Percentiles rank a stretch among this genome's conserved stretches.
Evolutionary conservation across 1,140 invertebrate genomes (phyloP).

Genomic region (Wasmannia auropunctata): DNA sequence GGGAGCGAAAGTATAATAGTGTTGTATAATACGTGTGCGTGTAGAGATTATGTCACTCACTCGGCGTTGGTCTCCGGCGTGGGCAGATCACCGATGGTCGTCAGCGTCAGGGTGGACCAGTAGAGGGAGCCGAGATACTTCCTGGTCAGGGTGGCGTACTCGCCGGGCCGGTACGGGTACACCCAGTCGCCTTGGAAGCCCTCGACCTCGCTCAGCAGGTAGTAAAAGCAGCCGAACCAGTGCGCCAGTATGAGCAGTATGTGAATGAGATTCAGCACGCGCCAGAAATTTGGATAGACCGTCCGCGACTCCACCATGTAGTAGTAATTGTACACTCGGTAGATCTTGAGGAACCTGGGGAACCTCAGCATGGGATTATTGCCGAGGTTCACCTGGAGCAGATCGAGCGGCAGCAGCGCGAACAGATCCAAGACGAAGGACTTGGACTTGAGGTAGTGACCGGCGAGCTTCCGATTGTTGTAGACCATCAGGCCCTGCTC

Average conservation of each 20-base stretch:
- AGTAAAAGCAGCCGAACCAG: constrained; percentile 99
- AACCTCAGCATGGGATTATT: constrained; percentile 93
- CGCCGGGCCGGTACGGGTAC: constrained; percentile 94
- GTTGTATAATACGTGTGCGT: constrained; percentile 12
- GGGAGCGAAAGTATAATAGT: constrained; percentile 8
- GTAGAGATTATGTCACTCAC: constrained; percentile 89
- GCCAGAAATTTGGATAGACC: constrained; percentile 97
- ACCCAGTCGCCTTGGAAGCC: constrained; percentile 96
- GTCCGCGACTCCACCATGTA: constrained; percentile 98
- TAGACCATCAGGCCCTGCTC: constrained; percentile 98
- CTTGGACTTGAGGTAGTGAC: constrained; percentile 94
- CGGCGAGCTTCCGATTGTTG: constrained; percentile 94
- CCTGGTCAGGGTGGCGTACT: constrained; percentile 94
- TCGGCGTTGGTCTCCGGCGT: constrained; percentile 97
- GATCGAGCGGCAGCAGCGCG: constrained; percentile 94
- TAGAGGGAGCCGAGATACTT: constrained; percentile 98
- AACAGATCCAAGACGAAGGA: constrained; percentile 94
- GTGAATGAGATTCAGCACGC: constrained; percentile 97
- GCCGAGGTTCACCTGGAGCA: constrained; percentile 93
- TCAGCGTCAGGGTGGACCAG: constrained; percentile 98
- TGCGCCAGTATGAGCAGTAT: constrained; percentile 97
- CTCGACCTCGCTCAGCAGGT: constrained; percentile 96
- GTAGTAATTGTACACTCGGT: constrained; percentile 96
- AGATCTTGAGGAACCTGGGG: constrained; percentile 94
- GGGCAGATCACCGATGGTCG: constrained; percentile 97